Base-by-base conservation (phyloP, 2,113 vertebrate genomes). In the Oxygymnocypris stewartii region DNA sequence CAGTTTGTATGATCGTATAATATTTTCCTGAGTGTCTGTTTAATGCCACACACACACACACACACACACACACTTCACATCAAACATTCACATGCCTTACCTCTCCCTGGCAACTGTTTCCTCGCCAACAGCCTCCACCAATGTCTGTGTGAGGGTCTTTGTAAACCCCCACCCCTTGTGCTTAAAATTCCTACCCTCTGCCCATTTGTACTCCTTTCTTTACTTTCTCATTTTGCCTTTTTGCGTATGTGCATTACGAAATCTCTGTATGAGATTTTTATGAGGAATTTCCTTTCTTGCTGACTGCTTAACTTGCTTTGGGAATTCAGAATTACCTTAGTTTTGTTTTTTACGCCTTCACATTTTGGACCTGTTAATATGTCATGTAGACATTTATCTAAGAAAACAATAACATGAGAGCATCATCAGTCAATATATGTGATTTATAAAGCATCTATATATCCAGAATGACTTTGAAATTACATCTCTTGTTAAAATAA, bases 171-270 rank as follows among this genome's bases (percentile, higher is more conserved):
- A 82, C 80, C 86, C 75, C 90, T 88, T 51, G 75, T 83, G 13
- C 82, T 83, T 85, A 44, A 85, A 87, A 78, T 90, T 89, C 69
- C 42, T 86, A 57, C 85, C 85, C 49, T 57, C 85, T 73, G 49
- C 69, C 85, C 80, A 89, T 91, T 92, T 89, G 35, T 49, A 37
- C 18, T 28, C 14, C 16, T 40, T 85, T 85, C 4, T 63, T 76
- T 63, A 35, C 35, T 61, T 78, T 16, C n/a, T 76, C 14, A 20
- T 65, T 63, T 44, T n/a, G 5, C 6, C 14, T 42, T 71, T 67
- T 23, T 42, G 37, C 76, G 18, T 69, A 35, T 82, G 37, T 78
- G 37, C 40, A 9, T 84, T 25, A 35, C n/a, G 5, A 35, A 16
- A 80, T 76, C 12, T 16, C 37, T 77, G 8, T 77, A 20, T 51